Base-by-base conservation (phyloP, 2,888 invertebrate species). In the Drosophila pseudotalamancana region DNA sequence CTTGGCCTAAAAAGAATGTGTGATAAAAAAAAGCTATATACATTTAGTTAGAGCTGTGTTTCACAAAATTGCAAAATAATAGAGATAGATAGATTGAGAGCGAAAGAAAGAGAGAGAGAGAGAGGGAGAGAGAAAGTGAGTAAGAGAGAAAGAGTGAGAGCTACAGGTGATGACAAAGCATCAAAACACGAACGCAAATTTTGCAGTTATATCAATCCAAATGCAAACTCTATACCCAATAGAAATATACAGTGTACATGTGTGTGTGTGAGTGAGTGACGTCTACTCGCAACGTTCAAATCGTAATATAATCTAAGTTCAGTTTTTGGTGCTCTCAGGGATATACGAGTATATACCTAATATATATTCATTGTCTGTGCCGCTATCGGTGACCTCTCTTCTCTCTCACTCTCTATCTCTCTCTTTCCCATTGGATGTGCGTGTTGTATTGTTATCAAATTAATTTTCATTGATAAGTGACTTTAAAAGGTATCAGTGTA, bases 391-490 rank as follows among this genome's bases (percentile, higher is more conserved):
- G 62, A 63, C 46, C 70, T 53, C 55, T 56, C 25, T 31, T n/a
- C 27, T 6, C 27, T 27, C 42, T 27, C 29, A 6, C n/a, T n/a
- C 18, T 27, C 18, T 6, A 1, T 31, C 12, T 12, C 12, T 11
- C 16, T 18, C 4, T 18, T 1, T n/a, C 5, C 11, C 25, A n/a
- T n/a, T n/a, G n/a, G n/a, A 32, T 32, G 29, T 50, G 54, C 37
- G 57, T 59, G 39, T 9, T 12, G 55, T 59, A 63, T 72, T 72
- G 70, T 77, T 84, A 81, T 84, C 84, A 75, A 63, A 66, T 63
- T 57, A 34, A 53, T 48, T 53, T 80, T 67, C 80, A 77, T 83
- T 83, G 80, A 80, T 83, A 80, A 80, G 80, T 79, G 50, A 54
- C 6, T 57, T 51, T 37, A 21, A 53, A 12, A 27, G 11, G 1